Evolutionary conservation across 1,140 invertebrate genomes (phyloP), one percentile per base, ranked within the genome.

Genomic region (Lycorma delicatula): DNA sequence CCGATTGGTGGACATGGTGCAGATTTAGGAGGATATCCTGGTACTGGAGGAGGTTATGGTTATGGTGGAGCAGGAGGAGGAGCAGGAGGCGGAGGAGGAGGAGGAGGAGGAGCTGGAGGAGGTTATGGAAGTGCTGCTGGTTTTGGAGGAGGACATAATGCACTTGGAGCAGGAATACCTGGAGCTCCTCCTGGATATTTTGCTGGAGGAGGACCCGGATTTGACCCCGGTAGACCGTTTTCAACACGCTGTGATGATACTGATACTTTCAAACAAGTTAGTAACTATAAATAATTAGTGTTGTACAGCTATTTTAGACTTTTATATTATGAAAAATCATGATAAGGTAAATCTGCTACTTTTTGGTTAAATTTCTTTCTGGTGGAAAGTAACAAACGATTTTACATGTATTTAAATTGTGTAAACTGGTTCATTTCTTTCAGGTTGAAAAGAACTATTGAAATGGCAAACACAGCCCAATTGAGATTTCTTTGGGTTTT

Each of bases 231-330:
- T 13, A 65, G 70, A 63, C 73, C 72, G 2, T 70, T 49, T 74
- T 60, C 66, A 9, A 63, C 81, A 1, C 72, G 82, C 38, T 90
- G 88, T 68, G 87, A 91, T 63, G 86, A 88, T 34, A 78, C 77
- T 36, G 87, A 89, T 60, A 84, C 81, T 66, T 91, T 89, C 66
- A 84, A 86, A 68, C 87, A 89, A 62, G 69, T 70, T 55, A 57
- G 47, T 70, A 58, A n/a, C n/a, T n/a, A n/a, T n/a, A n/a, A n/a
- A n/a, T n/a, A n/a, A n/a, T n/a, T n/a, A n/a, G n/a, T n/a, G n/a
- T n/a, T n/a, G n/a, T n/a, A n/a, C n/a, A n/a, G n/a, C n/a, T n/a
- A n/a, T n/a, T n/a, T n/a, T n/a, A n/a, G n/a, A n/a, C n/a, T n/a
- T n/a, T n/a, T n/a, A n/a, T n/a, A n/a, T n/a, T n/a, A n/a, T n/a